Evolutionary conservation across 2,113 vertebrate species (phyloP).

Genomic region (Sciurus niger): DNA sequence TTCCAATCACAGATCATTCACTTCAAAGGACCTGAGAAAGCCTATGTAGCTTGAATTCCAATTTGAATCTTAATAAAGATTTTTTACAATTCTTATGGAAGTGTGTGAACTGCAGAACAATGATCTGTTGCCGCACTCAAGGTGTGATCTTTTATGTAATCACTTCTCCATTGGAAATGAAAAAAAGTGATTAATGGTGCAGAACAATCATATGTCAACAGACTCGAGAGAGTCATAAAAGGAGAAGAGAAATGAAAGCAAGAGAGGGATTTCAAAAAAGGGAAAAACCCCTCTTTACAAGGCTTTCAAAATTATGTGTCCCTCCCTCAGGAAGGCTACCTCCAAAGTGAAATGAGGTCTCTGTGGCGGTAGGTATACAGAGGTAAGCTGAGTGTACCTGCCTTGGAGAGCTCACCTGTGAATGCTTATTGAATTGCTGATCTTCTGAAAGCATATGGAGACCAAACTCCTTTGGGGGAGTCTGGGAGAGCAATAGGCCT

Average conservation of each 20-base stretch:
- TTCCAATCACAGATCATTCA: neutral
- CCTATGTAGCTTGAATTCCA: neutral
- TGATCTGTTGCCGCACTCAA: neutral
- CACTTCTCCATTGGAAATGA: conserved; percentile 51
- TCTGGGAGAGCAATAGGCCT: neutral
- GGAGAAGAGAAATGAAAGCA: neutral
- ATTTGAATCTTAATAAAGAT: neutral
- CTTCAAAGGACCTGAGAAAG: neutral
- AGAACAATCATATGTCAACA: neutral
- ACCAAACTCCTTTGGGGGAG: neutral
- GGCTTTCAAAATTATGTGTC: neutral
- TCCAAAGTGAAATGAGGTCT: neutral
- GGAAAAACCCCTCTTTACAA: neutral
- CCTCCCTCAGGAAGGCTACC: neutral
- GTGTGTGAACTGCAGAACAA: neutral
- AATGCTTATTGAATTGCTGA: neutral
- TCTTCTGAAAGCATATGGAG: neutral
- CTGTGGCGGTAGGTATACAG: neutral
- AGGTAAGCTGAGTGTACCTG: neutral
- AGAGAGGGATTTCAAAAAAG: neutral
- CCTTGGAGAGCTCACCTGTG: neutral
- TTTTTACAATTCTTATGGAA: neutral
- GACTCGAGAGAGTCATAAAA: neutral
- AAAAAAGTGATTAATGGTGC: neutral
- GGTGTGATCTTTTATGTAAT: neutral